Evolutionary conservation across 2,113 vertebrate genomes (phyloP).

Genomic region (Micronycteris hirsuta): DNA sequence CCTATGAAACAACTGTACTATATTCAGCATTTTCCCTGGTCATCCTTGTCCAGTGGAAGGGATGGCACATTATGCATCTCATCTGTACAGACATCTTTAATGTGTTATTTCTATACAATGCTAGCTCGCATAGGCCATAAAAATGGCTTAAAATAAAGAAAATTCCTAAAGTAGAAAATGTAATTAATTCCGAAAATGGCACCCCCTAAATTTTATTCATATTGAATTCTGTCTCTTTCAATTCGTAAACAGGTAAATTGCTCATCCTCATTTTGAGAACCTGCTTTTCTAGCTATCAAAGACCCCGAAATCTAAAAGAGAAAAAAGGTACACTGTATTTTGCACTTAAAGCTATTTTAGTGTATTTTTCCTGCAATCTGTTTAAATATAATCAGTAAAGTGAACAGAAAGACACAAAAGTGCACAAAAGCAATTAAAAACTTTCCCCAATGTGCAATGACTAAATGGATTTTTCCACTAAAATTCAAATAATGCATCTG

Average conservation of each 20-base stretch:
- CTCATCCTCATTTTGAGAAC: conserved; percentile 45
- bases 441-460: conserved; percentile 67
- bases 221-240: neutral
- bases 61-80: conserved; percentile 48
- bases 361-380: conserved; percentile 11
- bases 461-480: conserved; percentile 74
- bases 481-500: conserved; percentile 71
- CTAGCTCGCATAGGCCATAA: conserved; percentile 34
- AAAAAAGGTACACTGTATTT: conserved; percentile 43
- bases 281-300: conserved; percentile 37
- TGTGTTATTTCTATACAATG: conserved; percentile 42
- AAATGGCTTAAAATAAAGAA: conserved; percentile 25
- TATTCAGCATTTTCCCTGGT: conserved; percentile 37
- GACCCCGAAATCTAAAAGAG: conserved; percentile 18
- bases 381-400: conserved; percentile 53
- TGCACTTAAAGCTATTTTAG: conserved; percentile 36
- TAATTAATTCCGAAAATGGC: conserved; percentile 48
- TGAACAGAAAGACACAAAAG: conserved; percentile 49
- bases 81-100: conserved; percentile 52
- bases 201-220: neutral
- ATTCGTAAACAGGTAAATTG: conserved; percentile 40
- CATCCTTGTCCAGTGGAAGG: conserved; percentile 52
- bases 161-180: conserved; percentile 25
- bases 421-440: conserved; percentile 64
- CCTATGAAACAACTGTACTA: conserved; percentile 50